Evolutionary conservation across 2,888 invertebrate genomes (phyloP).

Genomic region (Parnassius smintheus): DNA sequence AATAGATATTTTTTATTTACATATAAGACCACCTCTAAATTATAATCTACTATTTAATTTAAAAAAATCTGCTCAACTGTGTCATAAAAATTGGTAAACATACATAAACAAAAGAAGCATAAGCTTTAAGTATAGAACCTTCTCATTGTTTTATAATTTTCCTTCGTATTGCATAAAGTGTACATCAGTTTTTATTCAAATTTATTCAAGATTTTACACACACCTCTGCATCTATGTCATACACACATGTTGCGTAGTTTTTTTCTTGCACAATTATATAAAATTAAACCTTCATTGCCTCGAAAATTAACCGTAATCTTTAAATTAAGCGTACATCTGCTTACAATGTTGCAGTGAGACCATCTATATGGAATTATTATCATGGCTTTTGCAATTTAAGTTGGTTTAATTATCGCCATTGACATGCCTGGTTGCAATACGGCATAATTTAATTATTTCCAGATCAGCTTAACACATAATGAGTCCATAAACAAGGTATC

Average conservation of each 20-base stretch:
- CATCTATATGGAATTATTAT: not conserved
- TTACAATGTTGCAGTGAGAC: not conserved
- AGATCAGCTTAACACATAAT: not conserved
- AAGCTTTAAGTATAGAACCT: too few relatives aligned
- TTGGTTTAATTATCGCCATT: not conserved
- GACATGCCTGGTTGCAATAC: not conserved
- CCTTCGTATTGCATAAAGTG: too few relatives aligned
- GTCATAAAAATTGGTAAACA: too few relatives aligned
- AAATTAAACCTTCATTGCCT: slow-evolving; percentile 1
- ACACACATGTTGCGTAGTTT: not conserved
- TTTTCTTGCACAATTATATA: not conserved
- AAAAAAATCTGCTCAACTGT: too few relatives aligned
- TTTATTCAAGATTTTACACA: too few relatives aligned
- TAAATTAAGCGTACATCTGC: not conserved
- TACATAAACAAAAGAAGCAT: too few relatives aligned
- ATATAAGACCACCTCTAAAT: too few relatives aligned
- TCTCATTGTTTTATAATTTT: too few relatives aligned
- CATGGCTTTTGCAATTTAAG: not conserved
- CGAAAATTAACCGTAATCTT: slow-evolving; percentile 1
- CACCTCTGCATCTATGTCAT: too few relatives aligned
- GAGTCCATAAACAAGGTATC: not conserved
- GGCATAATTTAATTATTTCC: slow-evolving; percentile 4
- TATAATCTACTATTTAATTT: too few relatives aligned
- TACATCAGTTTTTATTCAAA: too few relatives aligned
- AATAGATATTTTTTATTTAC: too few relatives aligned